phyloP scores from a whole-genome alignment of 2,888 invertebrate genomes.

The Amphipoea lucens region DNA sequence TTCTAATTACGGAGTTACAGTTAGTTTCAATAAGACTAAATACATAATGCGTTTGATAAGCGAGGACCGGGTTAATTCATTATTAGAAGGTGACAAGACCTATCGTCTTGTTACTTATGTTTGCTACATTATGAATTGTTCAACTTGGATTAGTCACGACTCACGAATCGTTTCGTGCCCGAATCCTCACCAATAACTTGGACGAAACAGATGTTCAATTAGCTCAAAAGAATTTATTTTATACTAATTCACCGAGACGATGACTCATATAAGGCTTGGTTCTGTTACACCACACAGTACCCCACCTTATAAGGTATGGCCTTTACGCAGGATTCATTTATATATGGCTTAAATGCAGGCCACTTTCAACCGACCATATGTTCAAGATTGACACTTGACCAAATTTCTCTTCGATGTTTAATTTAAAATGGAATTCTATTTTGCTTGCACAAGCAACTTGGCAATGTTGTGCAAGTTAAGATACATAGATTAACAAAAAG shows the following conservation, averaged over 20 bases:
- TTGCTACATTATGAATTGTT: constrained; percentile 16
- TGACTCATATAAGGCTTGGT: constrained; percentile 86
- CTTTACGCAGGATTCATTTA: constrained; percentile 87
- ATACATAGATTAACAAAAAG: constrained; percentile 53
- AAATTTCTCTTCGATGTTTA: constrained; percentile 81
- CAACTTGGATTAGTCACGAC: constrained; percentile 60
- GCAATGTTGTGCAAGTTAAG: constrained; percentile 50
- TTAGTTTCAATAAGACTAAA: constrained; percentile 55
- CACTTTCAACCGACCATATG: constrained; percentile 89
- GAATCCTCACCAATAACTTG: constrained; percentile 63
- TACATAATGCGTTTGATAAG: constrained; percentile 27
- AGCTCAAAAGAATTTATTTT: constrained; percentile 82
- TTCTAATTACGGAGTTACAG: constrained; percentile 57
- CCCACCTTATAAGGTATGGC: constrained; percentile 86
- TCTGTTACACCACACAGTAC: constrained; percentile 82
- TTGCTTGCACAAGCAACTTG: constrained; percentile 39
- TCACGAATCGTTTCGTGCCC: constrained; percentile 58
- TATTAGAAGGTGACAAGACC: neutral
- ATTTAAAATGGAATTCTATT: constrained; percentile 51
- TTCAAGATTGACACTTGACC: constrained; percentile 85
- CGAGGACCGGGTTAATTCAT: constrained; percentile 14
- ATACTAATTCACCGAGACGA: constrained; percentile 83
- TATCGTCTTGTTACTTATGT: constrained; percentile 18
- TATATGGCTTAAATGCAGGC: constrained; percentile 86
- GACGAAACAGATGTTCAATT: constrained; percentile 86